These are phyloP conservation scores for Bombylius major DNA, from an alignment of 2,888 invertebrate genomes.

Conservation along the genomic window DNA sequence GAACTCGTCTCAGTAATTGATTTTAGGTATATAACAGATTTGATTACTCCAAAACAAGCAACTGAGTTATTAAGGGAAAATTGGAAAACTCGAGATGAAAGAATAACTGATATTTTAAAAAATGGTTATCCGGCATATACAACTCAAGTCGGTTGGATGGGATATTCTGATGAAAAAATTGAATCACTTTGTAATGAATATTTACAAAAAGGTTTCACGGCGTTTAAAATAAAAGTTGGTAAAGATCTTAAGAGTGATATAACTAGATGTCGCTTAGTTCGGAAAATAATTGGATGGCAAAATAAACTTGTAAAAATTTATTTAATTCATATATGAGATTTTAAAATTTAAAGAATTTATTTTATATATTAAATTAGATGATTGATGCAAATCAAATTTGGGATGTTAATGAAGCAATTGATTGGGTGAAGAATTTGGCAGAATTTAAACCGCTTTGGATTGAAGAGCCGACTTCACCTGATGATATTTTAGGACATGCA, in stretches of 20 bases:
- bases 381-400: constrained; percentile 83
- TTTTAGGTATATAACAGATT: constrained; percentile 73
- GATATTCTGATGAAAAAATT: constrained; percentile 68
- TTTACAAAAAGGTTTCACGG: constrained; percentile 59
- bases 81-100: constrained; percentile 42
- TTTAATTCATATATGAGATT: not conserved
- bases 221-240: constrained; percentile 89
- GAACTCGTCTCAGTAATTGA: constrained; percentile 69
- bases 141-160: constrained; percentile 81
- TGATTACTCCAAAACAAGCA: constrained; percentile 71
- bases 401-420: constrained; percentile 73
- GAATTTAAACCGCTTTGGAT: constrained; percentile 73
- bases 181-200: constrained; percentile 56
- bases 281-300: constrained; percentile 63
- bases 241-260: constrained; percentile 62
- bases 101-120: constrained; percentile 48
- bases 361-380: constrained; percentile 43
- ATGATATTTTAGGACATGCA: constrained; percentile 79
- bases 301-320: constrained; percentile 40
- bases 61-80: constrained; percentile 51
- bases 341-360: not conserved
- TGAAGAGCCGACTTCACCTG: constrained; percentile 87
- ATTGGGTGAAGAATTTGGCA: constrained; percentile 69
- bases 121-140: constrained; percentile 78
- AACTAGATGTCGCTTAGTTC: constrained; percentile 55